These are phyloP conservation scores for Drosophila longiperda DNA, from an alignment of 2,888 invertebrate species.

Conservation along the genomic window DNA sequence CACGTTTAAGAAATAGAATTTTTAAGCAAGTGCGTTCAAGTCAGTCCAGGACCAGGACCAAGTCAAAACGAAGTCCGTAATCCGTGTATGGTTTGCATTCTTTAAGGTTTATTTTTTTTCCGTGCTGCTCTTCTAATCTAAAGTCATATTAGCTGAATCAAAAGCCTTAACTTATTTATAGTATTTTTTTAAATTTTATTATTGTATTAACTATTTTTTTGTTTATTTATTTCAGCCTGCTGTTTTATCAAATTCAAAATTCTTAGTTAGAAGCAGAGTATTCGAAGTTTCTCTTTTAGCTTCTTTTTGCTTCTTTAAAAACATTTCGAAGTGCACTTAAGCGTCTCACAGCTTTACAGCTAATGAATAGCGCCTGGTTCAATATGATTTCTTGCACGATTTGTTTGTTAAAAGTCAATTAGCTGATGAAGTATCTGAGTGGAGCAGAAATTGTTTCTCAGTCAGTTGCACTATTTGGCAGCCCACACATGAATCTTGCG, in stretches of 20 bases:
- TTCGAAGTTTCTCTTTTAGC: background rate
- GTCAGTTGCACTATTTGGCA: slow-evolving; percentile 25
- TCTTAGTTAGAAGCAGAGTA: slow-evolving; percentile 14
- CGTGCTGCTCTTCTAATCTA: slow-evolving; percentile 2
- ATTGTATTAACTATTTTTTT: too few species aligned
- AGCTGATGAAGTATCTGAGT: slow-evolving; percentile 59
- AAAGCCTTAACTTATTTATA: background rate
- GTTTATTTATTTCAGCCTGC: background rate
- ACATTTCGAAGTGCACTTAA: slow-evolving; percentile 41
- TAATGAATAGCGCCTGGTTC: slow-evolving; percentile 72
- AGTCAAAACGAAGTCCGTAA: slow-evolving; percentile 31
- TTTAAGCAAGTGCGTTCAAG: slow-evolving; percentile 72
- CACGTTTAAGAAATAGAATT: slow-evolving; percentile 81
- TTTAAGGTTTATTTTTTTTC: slow-evolving; percentile 21
- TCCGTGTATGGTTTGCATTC: slow-evolving; percentile 27
- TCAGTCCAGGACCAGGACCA: slow-evolving; percentile 41
- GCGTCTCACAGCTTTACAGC: slow-evolving; percentile 49
- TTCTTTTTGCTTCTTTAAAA: background rate
- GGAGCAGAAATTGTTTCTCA: slow-evolving; percentile 23
- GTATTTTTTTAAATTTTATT: background rate
- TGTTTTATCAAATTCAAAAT: too few species aligned
- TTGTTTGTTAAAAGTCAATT: slow-evolving; percentile 81
- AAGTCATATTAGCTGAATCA: slow-evolving; percentile 5
- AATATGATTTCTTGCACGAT: slow-evolving; percentile 81
- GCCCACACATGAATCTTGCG: slow-evolving; percentile 40